A percentile compares a stretch with the other conserved stretches of the same genome.
These are phyloP conservation scores for Cephus rjabovi DNA, from an alignment of 2,888 invertebrate species.

Conservation along the genomic window DNA sequence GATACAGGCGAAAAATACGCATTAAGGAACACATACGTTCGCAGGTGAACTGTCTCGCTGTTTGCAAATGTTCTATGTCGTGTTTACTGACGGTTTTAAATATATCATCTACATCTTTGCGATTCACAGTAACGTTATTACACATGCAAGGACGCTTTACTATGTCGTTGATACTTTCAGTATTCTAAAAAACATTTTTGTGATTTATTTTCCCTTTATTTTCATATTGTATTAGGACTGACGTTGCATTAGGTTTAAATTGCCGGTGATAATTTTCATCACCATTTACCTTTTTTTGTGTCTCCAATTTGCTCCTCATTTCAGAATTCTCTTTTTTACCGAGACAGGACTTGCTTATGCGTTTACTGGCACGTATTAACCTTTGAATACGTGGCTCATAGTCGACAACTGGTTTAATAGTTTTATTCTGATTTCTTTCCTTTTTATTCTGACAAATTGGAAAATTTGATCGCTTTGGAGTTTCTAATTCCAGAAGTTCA, in stretches of 20 bases:
- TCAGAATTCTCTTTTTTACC: neutral
- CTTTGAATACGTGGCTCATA: neutral
- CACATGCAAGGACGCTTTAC: neutral
- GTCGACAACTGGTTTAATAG: neutral
- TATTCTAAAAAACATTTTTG: neutral
- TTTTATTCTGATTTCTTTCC: neutral
- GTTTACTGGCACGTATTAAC: neutral
- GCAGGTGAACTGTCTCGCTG: constrained; percentile 15
- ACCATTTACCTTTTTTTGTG: neutral
- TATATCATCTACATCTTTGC: neutral
- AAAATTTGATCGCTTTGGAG: neutral
- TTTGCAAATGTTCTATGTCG: constrained; percentile 6
- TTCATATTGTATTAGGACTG: neutral
- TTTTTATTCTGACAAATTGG: neutral
- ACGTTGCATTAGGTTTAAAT: neutral
- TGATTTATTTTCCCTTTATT: neutral
- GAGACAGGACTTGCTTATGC: neutral
- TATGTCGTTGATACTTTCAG: neutral
- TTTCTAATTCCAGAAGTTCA: neutral
- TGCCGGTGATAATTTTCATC: neutral
- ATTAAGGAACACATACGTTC: constrained; percentile 15
- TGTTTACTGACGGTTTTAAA: neutral
- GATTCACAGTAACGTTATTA: neutral
- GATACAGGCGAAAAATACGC: constrained; percentile 14
- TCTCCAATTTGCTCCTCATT: neutral